Base-by-base conservation (phyloP, 92 coral and sea anemone genomes). In the Ricordea florida region DNA sequence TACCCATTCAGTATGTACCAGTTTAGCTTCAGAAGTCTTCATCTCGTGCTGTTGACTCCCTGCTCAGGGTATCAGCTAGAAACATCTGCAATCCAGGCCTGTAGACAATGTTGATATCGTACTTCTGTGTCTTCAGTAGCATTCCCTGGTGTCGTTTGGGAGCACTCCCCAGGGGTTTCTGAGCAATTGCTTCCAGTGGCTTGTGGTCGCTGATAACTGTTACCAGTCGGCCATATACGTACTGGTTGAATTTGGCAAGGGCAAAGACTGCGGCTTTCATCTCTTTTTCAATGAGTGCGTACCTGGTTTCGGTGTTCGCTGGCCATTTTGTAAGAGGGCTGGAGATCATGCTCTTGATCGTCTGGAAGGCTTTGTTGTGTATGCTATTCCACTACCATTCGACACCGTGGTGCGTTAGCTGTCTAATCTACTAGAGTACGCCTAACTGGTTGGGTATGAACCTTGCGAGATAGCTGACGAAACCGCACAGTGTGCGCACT, bases 401-500 rank as follows among this genome's bases (percentile, higher is more conserved):
- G 35, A 87, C 80, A 47, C 42, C 92, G 22, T 47, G 65, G 22
- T 79, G 86, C 50, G 66, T 66, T 3, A 80, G 79, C 29, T 81
- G 84, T 49, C 92, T 33, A 17, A 87, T 49, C 6, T 71, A 88
- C 36, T 36, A 67, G 29, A 74, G 70, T 5, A 30, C 56, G 22
- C 79, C 91, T 1, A 86, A 46, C 31, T 79, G 65, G 22, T 59
- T 31, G 6, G 88, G 89, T 28, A 76, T 79, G 59, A 82, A 83
- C 50, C 69, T 73, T 56, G 66, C 86, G 10, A 88, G 62, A 58
- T 78, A 82, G 56, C 81, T 87, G 10, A 46, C 64, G 84, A 87
- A 80, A 27, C 84, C 81, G 14, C 74, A 69, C 30, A 87, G 14
- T 60, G 85, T 66, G 62, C 60, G 66, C 6, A 86, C 92, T 36